Evolutionary conservation across 2,113 vertebrate genomes (phyloP), one percentile per base, ranked within the genome.

Genomic region (Ailurus styani): DNA sequence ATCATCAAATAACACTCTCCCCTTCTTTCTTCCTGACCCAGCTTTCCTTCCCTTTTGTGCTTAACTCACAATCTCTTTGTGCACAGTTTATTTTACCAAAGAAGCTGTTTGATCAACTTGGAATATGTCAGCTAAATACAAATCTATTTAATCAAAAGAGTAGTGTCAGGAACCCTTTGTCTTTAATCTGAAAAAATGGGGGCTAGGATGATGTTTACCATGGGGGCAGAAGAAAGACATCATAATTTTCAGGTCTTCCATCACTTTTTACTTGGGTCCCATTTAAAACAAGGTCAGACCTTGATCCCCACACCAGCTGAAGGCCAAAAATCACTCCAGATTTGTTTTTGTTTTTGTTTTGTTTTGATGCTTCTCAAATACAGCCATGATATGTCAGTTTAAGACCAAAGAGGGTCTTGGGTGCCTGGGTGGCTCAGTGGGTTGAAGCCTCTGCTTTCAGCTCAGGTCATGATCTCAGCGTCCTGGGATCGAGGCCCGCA

Each of bases 1-100:
- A 52, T 60, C 68, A 42, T 93, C 96, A 97, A 96, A 79, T 55
- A 97, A 70, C 97, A 97, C 95, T 90, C 55, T 47, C 4, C 37
- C 17, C 47, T 73, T 68, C 89, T 94, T 89, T 96, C 82, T 94
- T 94, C 87, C 68, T 6, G 9, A 29, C 79, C 87, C 95, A 87
- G 62, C 13, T 87, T 87, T 50, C 77, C 40, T 60, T 57, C 21
- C 64, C 72, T 23, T 64, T 29, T 62, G 82, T 52, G 31, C 55
- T 87, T 55, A 79, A 27, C 55, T 52, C n/a, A 21, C 25, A 40
- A 77, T 75, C 78, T 88, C 84, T 87, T 84, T 40, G n/a, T n/a
- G 64, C 34, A 29, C 42, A 82, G 88, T 89, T 96, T 83, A 73
- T 87, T 91, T 91, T n/a, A 82, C 79, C 40, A 29, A 40, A 45